Percentiles rank a stretch among this genome's conserved stretches.
Evolutionary conservation across 2,113 vertebrate genomes (phyloP).

Genomic region (Chloropsis hardwickii): DNA sequence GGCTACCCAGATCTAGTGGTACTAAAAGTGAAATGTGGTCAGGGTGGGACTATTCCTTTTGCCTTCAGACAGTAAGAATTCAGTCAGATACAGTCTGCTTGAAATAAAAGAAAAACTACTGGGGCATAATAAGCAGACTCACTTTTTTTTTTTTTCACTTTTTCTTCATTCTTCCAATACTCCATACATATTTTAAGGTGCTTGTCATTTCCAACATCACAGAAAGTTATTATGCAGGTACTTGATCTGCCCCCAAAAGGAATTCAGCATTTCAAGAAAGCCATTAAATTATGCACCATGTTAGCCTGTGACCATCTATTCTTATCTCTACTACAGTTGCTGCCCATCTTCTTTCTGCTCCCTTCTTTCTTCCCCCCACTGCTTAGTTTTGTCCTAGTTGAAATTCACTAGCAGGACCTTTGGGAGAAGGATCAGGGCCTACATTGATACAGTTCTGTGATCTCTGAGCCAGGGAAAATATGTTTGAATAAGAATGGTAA

Average conservation of each 20-base stretch:
- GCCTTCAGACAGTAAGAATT: slow-evolving; percentile 35
- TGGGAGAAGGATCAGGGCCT: background rate
- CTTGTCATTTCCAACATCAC: slow-evolving; percentile 10
- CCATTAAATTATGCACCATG: slow-evolving; percentile 38
- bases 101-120: slow-evolving; percentile 19
- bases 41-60: background rate
- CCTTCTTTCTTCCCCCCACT: background rate
- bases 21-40: slow-evolving; percentile 61
- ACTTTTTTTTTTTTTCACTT: background rate
- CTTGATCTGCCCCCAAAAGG: slow-evolving; percentile 9
- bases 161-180: slow-evolving; percentile 28
- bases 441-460: background rate
- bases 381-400: slow-evolving; percentile 3
- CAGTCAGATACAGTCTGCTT: slow-evolving; percentile 7
- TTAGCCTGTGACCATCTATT: slow-evolving; percentile 46
- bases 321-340: background rate
- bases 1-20: slow-evolving; percentile 12
- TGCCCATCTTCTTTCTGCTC: background rate
- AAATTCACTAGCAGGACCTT: slow-evolving; percentile 12
- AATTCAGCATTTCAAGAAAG: slow-evolving; percentile 27
- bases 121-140: background rate
- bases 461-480: background rate
- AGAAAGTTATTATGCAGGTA: slow-evolving; percentile 35
- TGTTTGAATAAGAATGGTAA: background rate
- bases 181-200: slow-evolving; percentile 54